A percentile compares a stretch with the other conserved stretches of the same genome.
Evolutionary conservation across 1,140 invertebrate species (phyloP).

Genomic region (Ceratoteleas bidentatus): DNA sequence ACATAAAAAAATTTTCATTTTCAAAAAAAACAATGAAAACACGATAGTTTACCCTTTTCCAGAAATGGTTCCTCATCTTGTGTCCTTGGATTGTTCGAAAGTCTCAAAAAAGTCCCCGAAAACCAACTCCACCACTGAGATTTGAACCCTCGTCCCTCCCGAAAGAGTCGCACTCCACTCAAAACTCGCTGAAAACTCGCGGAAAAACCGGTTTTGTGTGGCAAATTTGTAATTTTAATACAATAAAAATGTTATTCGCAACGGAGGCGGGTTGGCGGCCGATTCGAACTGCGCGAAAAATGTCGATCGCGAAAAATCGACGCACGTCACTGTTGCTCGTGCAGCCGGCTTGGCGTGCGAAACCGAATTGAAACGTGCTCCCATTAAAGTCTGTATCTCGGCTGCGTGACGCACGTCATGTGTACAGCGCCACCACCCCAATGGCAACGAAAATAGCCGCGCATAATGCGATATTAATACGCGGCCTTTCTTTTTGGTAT

Average conservation of each 20-base stretch:
- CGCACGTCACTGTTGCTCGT: neutral
- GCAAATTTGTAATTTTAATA: no score
- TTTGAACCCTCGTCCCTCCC: neutral
- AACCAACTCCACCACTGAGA: neutral
- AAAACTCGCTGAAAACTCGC: neutral
- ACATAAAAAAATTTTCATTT: no score
- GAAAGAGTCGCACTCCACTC: neutral
- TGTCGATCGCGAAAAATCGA: neutral
- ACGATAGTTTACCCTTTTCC: neutral
- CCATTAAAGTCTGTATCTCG: constrained; percentile 12
- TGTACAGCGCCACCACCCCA: constrained; percentile 21
- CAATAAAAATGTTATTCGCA: no score
- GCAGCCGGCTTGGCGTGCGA: neutral
- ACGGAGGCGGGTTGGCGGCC: no score
- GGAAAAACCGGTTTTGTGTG: no score
- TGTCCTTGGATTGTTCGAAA: neutral
- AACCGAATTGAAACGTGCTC: constrained; percentile 11
- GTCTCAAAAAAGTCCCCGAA: neutral
- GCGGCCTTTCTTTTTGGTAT: constrained; percentile 16
- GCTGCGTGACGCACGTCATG: constrained; percentile 18
- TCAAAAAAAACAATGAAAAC: no score
- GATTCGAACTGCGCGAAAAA: neutral
- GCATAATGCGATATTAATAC: constrained; percentile 23
- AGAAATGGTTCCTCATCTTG: neutral
- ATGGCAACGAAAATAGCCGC: constrained; percentile 3